phyloP scores from a whole-genome alignment of 2,113 vertebrate species.

The Oncorhynchus gorbuscha region DNA sequence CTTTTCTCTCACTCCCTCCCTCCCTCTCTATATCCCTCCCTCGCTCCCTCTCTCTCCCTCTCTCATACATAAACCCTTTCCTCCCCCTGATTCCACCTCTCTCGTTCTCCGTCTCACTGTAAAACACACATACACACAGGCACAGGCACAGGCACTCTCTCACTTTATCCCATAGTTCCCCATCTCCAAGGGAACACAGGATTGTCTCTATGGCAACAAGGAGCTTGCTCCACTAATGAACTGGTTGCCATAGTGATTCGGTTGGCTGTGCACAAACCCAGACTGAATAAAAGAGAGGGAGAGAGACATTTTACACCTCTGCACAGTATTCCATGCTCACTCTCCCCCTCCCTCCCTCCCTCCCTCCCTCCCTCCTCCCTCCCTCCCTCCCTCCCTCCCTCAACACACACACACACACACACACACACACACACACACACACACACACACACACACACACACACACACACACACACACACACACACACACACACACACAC shows the following conservation, averaged over 20 bases:
- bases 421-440: too few species aligned
- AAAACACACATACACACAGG: slow-evolving; percentile 16
- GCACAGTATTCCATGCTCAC: slow-evolving; percentile 25
- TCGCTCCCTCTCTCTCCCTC: slow-evolving; percentile 34
- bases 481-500: slow-evolving; percentile 3
- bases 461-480: neutral
- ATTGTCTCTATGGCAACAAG: slow-evolving; percentile 78
- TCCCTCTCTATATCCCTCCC: neutral
- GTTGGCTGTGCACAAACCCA: slow-evolving; percentile 69
- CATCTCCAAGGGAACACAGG: slow-evolving; percentile 71
- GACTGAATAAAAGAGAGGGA: slow-evolving; percentile 54
- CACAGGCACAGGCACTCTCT: slow-evolving; percentile 1
- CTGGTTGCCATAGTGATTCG: slow-evolving; percentile 69
- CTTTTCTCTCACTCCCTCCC: slow-evolving; percentile 30
- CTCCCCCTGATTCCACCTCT: slow-evolving; percentile 32
- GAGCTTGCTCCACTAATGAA: slow-evolving; percentile 79
- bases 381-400: too few species aligned
- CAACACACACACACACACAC: too few species aligned
- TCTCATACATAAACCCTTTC: slow-evolving; percentile 7
- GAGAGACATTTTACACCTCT: slow-evolving; percentile 53
- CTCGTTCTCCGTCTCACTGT: slow-evolving; percentile 15
- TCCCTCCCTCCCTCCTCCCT: neutral
- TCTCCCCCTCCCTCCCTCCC: too few species aligned
- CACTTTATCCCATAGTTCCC: slow-evolving; percentile 54
- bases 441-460: neutral